phyloP scores from a whole-genome alignment of 2,113 vertebrate species.

The Chitala chitala region DNA sequence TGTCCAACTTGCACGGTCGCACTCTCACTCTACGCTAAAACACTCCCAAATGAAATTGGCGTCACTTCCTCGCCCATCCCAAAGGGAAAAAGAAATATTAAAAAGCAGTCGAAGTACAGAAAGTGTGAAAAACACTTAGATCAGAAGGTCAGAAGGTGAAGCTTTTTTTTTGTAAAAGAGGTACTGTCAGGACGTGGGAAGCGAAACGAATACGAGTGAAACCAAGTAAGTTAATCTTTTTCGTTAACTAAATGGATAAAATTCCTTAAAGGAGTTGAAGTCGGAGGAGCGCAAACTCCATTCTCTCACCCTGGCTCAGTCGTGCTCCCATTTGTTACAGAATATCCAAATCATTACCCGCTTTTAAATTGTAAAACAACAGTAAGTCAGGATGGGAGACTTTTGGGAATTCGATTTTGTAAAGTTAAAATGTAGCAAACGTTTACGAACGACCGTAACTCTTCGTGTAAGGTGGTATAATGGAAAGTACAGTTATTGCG shows the following conservation, averaged over 20 bases:
- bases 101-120: constrained; percentile 33
- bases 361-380: no score
- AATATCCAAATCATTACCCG: neutral
- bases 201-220: constrained; percentile 29
- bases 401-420: no score
- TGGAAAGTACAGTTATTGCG: no score
- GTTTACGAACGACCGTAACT: no score
- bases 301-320: neutral
- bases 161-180: neutral
- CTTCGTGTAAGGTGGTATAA: no score
- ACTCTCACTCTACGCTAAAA: constrained; percentile 22
- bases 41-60: constrained; percentile 42
- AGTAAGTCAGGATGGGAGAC: no score
- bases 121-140: constrained; percentile 50
- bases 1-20: no score
- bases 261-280: constrained; percentile 22
- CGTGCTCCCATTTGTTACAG: neutral
- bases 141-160: constrained; percentile 44
- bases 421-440: no score
- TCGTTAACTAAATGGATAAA: constrained; percentile 12
- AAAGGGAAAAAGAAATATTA: constrained; percentile 59
- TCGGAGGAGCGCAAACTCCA: neutral
- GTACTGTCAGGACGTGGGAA: constrained; percentile 30
- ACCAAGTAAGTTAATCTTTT: constrained; percentile 53
- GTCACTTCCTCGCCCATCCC: constrained; percentile 77